A percentile compares a stretch with the other conserved stretches of the same genome.
These are phyloP conservation scores for Galago senegalensis DNA, from an alignment of 2,797 vertebrate genomes.

Conservation along the genomic window DNA sequence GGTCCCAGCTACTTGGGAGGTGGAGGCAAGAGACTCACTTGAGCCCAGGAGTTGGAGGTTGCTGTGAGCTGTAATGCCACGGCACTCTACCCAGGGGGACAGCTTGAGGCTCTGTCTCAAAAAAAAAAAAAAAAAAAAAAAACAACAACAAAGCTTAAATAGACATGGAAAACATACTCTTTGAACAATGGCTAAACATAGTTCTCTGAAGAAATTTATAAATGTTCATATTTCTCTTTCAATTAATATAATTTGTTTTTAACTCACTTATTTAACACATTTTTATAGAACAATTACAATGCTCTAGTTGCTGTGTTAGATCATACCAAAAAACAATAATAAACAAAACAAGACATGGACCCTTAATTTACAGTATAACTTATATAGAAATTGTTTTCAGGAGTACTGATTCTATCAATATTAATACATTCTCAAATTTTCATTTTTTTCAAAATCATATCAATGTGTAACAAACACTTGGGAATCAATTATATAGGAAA, in stretches of 20 bases:
- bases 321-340: background rate
- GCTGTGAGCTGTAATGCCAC: no score
- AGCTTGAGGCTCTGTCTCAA: no score
- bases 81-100: no score
- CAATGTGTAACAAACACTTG: constrained; percentile 1
- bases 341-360: background rate
- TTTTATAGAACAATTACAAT: background rate
- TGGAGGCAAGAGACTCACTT: no score
- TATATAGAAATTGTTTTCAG: background rate
- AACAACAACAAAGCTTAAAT: background rate
- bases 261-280: background rate
- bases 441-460: background rate
- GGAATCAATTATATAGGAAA: background rate
- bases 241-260: background rate
- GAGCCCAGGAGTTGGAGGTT: no score
- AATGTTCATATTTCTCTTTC: background rate
- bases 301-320: background rate
- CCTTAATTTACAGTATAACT: background rate
- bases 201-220: background rate
- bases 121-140: no score
- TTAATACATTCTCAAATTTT: constrained; percentile 2
- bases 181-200: background rate
- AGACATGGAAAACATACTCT: background rate
- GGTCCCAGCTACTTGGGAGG: no score
- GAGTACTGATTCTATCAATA: constrained; percentile 12